Conservation (phyloP, 2,888 invertebrate genomes). For the Cloeon dipterum region DNA sequence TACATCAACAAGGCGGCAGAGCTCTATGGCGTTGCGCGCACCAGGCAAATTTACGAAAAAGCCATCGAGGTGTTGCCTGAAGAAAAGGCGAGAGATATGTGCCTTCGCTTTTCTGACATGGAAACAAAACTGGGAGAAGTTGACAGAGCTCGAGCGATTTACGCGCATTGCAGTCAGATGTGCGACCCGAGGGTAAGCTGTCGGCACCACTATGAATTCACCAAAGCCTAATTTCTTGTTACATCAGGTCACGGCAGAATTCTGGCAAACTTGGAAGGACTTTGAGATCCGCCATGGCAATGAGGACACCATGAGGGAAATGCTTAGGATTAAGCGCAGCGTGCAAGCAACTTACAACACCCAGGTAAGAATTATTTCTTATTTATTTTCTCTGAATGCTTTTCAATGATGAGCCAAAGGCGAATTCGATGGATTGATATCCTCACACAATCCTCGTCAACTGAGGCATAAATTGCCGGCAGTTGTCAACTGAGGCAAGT, state of each 20-base stretch:
- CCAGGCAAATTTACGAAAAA: slow-evolving; percentile 91
- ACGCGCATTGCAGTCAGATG: slow-evolving; percentile 95
- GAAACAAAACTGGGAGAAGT: slow-evolving; percentile 97
- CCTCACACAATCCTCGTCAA: no score
- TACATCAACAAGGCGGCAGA: slow-evolving; percentile 96
- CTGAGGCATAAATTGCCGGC: no score
- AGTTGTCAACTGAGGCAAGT: no score
- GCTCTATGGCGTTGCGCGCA: slow-evolving; percentile 91
- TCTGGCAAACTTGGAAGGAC: slow-evolving; percentile 99
- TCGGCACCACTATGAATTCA: no score
- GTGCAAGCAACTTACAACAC: slow-evolving; percentile 97
- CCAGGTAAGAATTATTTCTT: no score
- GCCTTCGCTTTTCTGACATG: slow-evolving; percentile 88
- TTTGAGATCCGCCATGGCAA: slow-evolving; percentile 98
- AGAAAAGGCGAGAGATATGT: slow-evolving; percentile 84
- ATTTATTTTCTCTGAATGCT: no score
- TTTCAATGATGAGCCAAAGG: no score
- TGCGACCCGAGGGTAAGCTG: slow-evolving; percentile 79
- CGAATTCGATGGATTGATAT: no score
- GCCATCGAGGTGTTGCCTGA: slow-evolving; percentile 87
- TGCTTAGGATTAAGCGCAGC: slow-evolving; percentile 91
- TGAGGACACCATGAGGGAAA: slow-evolving; percentile 97
- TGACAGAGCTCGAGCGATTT: slow-evolving; percentile 89
- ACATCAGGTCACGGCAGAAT: slow-evolving; percentile 48
- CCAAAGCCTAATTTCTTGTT: background rate